These are phyloP conservation scores for Beris chalybata DNA, from an alignment of 2,888 invertebrate species.

Conservation along the genomic window DNA sequence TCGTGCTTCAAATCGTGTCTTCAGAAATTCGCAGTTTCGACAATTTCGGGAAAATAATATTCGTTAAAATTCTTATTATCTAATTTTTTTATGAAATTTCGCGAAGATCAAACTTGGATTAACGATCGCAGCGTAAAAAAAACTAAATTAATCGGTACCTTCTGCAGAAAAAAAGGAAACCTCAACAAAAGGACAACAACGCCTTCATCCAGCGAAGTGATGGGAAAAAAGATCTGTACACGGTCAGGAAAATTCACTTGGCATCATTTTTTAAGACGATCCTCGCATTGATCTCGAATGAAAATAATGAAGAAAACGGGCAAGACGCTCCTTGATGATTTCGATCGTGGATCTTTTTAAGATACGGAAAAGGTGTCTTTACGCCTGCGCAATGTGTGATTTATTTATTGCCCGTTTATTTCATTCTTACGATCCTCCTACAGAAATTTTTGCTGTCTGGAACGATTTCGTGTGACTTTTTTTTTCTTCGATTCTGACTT, in stretches of 20 bases:
- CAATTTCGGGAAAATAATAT: too few species aligned
- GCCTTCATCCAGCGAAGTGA: neutral
- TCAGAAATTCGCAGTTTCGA: too few species aligned
- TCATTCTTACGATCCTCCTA: slow-evolving; percentile 12
- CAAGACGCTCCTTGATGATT: slow-evolving; percentile 5
- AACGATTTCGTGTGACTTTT: slow-evolving; percentile 28
- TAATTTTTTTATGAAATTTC: too few species aligned
- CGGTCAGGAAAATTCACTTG: too few species aligned
- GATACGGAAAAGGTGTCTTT: neutral
- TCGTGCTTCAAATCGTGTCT: too few species aligned
- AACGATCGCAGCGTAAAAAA: too few species aligned
- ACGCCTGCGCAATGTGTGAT: slow-evolving; percentile 27
- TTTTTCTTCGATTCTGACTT: slow-evolving; percentile 8
- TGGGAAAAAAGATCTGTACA: too few species aligned
- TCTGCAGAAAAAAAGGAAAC: slow-evolving; percentile 7
- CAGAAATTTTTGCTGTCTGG: slow-evolving; percentile 20
- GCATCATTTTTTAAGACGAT: too few species aligned
- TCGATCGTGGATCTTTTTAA: slow-evolving; percentile 8
- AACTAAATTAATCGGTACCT: too few species aligned
- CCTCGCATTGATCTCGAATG: too few species aligned
- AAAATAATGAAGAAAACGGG: neutral
- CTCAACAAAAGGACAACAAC: slow-evolving; percentile 24
- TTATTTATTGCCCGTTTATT: slow-evolving; percentile 9
- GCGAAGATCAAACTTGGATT: too few species aligned
- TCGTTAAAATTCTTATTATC: too few species aligned